Percentiles rank a stretch among this genome's conserved stretches.
Evolutionary conservation across 2,888 invertebrate species (phyloP).

Genomic region (Shargacucullia verbasci): DNA sequence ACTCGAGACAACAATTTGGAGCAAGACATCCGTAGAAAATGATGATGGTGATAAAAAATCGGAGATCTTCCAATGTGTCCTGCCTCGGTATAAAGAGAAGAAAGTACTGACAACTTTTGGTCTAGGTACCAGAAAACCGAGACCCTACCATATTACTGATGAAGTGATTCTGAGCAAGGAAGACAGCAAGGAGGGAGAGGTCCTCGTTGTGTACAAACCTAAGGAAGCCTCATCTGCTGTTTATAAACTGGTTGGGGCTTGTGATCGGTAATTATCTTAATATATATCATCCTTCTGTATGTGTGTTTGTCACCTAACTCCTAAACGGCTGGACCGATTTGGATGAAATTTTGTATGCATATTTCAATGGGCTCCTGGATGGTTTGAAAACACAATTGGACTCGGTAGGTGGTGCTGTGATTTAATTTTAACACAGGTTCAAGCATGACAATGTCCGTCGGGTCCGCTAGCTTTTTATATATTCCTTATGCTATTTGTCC

Average conservation of each 20-base stretch:
- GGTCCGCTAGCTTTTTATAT: too few species aligned
- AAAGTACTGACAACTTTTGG: slow-evolving; percentile 61
- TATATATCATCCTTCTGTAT: too few species aligned
- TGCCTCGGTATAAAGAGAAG: slow-evolving; percentile 79
- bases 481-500: too few species aligned
- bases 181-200: slow-evolving; percentile 70
- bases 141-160: slow-evolving; percentile 45
- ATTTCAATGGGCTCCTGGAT: too few species aligned
- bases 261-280: slow-evolving; percentile 60
- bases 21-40: slow-evolving; percentile 72
- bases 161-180: slow-evolving; percentile 71
- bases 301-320: too few species aligned
- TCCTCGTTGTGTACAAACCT: slow-evolving; percentile 76
- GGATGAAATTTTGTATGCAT: too few species aligned
- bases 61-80: slow-evolving; percentile 73
- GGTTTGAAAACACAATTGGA: too few species aligned
- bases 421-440: too few species aligned
- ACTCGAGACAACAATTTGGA: slow-evolving; percentile 76
- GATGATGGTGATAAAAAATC: slow-evolving; percentile 70
- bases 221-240: slow-evolving; percentile 70
- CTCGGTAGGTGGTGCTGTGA: too few species aligned
- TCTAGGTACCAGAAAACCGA: slow-evolving; percentile 47
- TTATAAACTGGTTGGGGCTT: slow-evolving; percentile 63
- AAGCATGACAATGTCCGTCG: too few species aligned
- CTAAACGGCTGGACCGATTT: too few species aligned